Conservation (phyloP, 1,140 invertebrate genomes). For the Yoshiicerus persimilis region DNA sequence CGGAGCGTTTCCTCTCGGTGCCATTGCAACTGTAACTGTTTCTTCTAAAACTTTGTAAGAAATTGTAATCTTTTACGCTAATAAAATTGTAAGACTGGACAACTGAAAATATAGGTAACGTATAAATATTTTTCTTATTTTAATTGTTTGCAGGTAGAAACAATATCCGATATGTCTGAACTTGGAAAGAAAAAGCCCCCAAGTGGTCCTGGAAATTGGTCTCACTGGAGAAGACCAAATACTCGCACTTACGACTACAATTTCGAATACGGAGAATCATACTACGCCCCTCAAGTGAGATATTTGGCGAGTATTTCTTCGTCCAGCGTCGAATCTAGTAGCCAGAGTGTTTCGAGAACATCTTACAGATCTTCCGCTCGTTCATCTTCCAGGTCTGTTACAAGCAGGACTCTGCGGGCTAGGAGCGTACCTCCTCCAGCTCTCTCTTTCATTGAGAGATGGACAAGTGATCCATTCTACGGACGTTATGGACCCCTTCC, state of each 20-base stretch:
- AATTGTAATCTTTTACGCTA: background rate
- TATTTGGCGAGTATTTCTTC: slow-evolving; percentile 4
- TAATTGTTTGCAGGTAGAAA: background rate
- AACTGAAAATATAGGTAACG: background rate
- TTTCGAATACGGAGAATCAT: slow-evolving; percentile 28
- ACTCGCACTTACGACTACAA: slow-evolving; percentile 28
- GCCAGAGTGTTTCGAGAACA: background rate
- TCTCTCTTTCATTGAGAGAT: slow-evolving; percentile 30
- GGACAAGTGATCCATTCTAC: background rate
- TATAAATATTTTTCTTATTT: background rate
- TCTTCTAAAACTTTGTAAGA: background rate
- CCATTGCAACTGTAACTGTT: background rate
- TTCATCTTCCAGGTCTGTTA: background rate
- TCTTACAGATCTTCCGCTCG: background rate
- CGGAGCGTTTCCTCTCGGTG: background rate
- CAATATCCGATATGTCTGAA: background rate
- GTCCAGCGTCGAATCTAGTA: background rate
- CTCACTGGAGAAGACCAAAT: slow-evolving; percentile 5
- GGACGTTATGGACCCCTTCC: background rate
- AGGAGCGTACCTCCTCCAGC: background rate
- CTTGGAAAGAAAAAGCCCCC: background rate
- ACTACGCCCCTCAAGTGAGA: slow-evolving; percentile 27
- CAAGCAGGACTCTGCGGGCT: background rate
- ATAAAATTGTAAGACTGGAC: background rate
- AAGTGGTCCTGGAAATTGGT: background rate